phyloP scores from a whole-genome alignment of 2,113 vertebrate genomes.

The Ptyas mucosa region DNA sequence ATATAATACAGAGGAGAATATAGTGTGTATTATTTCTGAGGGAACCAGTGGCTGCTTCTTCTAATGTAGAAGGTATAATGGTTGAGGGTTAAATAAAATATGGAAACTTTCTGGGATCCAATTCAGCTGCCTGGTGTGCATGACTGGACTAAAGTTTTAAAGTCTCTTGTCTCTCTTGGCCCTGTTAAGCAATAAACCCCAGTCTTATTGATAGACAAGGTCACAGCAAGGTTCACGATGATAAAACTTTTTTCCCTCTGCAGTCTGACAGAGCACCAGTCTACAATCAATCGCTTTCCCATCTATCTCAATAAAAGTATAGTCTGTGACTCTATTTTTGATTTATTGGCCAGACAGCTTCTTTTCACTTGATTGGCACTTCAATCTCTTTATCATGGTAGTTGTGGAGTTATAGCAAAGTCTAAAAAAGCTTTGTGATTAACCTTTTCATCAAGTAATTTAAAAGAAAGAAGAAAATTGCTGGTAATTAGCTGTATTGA shows the following conservation, averaged over 20 bases:
- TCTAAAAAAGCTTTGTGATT: constrained; percentile 55
- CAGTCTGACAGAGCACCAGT: neutral
- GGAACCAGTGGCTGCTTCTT: neutral
- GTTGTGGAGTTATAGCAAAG: constrained; percentile 55
- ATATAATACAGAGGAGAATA: neutral
- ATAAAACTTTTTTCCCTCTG: constrained; percentile 27
- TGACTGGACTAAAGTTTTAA: neutral
- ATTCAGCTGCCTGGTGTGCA: neutral
- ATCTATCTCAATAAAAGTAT: constrained; percentile 15
- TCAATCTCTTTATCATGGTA: constrained; percentile 52
- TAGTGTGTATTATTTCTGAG: neutral
- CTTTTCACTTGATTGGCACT: constrained; percentile 54
- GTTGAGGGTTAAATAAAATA: neutral
- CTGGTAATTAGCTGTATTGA: constrained; percentile 61
- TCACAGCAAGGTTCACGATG: neutral
- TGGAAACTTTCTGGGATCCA: neutral
- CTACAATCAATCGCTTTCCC: constrained; percentile 25
- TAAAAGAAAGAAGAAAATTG: constrained; percentile 66
- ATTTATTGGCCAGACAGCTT: constrained; percentile 20
- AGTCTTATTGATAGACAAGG: neutral
- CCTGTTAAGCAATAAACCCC: neutral
- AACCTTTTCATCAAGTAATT: constrained; percentile 55
- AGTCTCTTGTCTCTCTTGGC: neutral
- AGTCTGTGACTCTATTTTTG: neutral
- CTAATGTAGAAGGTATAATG: neutral